Conservation (phyloP, 2,888 invertebrate genomes). For the Acanthoscelides obtectus region DNA sequence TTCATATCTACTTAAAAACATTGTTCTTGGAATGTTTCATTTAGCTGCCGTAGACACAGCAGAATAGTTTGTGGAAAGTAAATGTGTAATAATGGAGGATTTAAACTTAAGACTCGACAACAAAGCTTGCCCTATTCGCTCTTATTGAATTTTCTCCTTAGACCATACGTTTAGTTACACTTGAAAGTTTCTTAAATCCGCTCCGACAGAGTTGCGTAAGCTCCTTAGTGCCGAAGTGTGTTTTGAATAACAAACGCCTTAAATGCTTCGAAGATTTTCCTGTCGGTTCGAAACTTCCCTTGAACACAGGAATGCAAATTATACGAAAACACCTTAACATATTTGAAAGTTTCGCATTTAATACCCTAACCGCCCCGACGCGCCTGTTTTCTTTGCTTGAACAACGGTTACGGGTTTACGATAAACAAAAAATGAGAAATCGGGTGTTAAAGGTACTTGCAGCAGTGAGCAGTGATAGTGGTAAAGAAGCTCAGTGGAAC, state of each 20-base stretch:
- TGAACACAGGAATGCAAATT: neutral
- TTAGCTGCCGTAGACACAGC: no score
- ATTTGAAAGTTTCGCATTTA: neutral
- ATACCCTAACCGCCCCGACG: neutral
- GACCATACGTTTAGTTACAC: neutral
- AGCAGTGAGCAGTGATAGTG: no score
- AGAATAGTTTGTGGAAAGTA: no score
- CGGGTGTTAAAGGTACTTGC: no score
- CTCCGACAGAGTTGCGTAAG: neutral
- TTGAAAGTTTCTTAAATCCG: neutral
- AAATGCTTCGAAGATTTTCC: neutral
- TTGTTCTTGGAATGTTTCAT: no score
- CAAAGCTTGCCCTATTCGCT: neutral
- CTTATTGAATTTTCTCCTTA: neutral
- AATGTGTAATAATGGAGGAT: no score
- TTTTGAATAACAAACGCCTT: neutral
- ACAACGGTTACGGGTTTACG: neutral
- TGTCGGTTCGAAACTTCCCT: neutral
- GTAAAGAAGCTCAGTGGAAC: no score
- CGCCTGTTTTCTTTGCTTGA: neutral
- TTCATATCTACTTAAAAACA: no score
- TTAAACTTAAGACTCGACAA: no score
- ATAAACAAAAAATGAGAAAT: no score
- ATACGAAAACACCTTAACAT: neutral
- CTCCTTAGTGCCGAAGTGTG: neutral